Evolutionary conservation across 2,113 vertebrate genomes (phyloP), one percentile per base, ranked within the genome.

Genomic region (Muntiacus muntjak): DNA sequence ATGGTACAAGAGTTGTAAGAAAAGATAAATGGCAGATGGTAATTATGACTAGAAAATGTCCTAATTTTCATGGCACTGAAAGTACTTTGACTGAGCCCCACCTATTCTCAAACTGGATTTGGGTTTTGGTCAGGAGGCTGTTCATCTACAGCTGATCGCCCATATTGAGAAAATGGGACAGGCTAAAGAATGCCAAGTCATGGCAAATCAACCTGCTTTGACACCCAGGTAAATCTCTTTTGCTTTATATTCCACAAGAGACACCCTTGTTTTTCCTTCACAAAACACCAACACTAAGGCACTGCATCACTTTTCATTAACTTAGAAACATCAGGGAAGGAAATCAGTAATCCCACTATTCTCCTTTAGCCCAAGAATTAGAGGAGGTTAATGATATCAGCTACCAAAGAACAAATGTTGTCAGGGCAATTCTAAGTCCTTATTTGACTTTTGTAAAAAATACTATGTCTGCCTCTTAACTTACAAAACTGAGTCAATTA

Each of bases 361-460:
- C 57, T 23, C 94, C 47, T 88, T 89, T 28, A 90, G 28, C 12
- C 9, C 28, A 60, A 50, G 67, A 96, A 19, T 76, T 64, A 82
- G 71, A 96, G 19, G 55, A 97, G 57, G 76, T 86, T 95, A 91
- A 82, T 89, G 91, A 57, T 84, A 91, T 64, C 88, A 91, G 60
- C n/a, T 87, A 94, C 89, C 16, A 85, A 97, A 90, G 58, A 96
- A 45, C 40, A 98, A 96, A 92, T 94, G 79, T 82, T 88, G 94
- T 76, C 43, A 78, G 76, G 76, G 26, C 36, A 90, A 92, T 76
- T 92, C 54, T 91, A 94, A 98, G 84, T 91, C 16, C 40, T 36
- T 94, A 74, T 64, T 84, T 93, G 50, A 94, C 79, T 92, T 93
- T 62, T 79, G 33, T 19, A 13, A 78, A 57, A 86, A 93, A 47